A percentile compares a stretch with the other conserved stretches of the same genome.
Evolutionary conservation across 1,140 invertebrate genomes (phyloP).

Genomic region (Drosophila equinoxialis): DNA sequence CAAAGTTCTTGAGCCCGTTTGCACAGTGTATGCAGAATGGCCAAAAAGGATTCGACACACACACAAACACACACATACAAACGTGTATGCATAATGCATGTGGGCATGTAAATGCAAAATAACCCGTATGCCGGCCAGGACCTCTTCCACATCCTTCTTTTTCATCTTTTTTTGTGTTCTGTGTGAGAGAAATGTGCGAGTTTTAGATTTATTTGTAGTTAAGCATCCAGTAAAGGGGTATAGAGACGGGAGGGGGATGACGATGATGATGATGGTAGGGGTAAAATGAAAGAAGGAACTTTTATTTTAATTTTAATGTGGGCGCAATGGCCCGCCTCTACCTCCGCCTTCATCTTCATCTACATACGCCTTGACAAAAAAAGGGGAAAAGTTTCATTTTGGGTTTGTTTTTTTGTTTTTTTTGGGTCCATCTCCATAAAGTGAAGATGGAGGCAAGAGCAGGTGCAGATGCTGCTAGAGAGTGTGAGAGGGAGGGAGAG

Average conservation of each 20-base stretch:
- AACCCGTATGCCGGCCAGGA: constrained; percentile 60
- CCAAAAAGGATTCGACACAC: constrained; percentile 13
- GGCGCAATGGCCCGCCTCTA: constrained; percentile 36
- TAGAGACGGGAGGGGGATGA: not conserved
- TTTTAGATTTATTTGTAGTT: constrained; percentile 80
- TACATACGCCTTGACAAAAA: constrained; percentile 23
- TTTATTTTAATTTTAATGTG: constrained; percentile 80
- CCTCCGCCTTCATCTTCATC: constrained; percentile 4
- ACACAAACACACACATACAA: constrained; percentile 9
- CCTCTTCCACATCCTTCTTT: not conserved
- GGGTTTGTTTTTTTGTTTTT: not conserved
- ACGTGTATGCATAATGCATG: constrained; percentile 70
- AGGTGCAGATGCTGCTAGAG: constrained; percentile 32
- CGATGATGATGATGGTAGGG: not conserved
- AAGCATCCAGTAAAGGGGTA: constrained; percentile 32
- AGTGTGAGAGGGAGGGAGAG: too few species aligned
- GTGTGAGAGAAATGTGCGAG: constrained; percentile 76
- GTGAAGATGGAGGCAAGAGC: not conserved
- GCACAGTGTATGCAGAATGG: constrained; percentile 21
- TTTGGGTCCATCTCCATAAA: constrained; percentile 1
- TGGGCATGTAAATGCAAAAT: constrained; percentile 79
- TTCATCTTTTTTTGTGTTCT: constrained; percentile 28
- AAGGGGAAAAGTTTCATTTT: constrained; percentile 19
- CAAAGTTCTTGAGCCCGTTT: not conserved
- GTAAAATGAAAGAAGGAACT: constrained; percentile 43